These are phyloP conservation scores for Podotricha telesiphe DNA, from an alignment of 2,888 invertebrate genomes.

Conservation along the genomic window DNA sequence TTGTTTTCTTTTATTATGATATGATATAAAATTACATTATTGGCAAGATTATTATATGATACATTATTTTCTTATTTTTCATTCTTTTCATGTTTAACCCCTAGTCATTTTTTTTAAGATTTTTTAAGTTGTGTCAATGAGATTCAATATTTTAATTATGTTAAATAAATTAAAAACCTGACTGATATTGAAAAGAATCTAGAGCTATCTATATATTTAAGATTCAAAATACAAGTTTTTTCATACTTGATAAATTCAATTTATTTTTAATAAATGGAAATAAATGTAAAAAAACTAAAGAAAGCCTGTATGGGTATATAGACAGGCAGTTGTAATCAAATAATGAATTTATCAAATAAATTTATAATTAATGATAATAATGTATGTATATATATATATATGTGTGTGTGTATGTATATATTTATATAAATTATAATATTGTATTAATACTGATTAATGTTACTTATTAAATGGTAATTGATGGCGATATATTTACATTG, in stretches of 20 bases:
- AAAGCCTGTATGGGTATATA: too few relatives aligned
- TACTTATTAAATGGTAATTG: conserved; percentile 72
- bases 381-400: conserved; percentile 15
- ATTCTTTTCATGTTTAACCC: neutral
- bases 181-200: conserved; percentile 27
- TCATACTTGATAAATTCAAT: conserved; percentile 22
- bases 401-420: conserved; percentile 16
- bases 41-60: conserved; percentile 28
- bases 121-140: neutral
- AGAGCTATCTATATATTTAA: conserved; percentile 12
- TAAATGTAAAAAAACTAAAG: neutral
- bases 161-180: conserved; percentile 9
- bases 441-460: conserved; percentile 81
- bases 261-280: neutral
- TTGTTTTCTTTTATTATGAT: neutral
- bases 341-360: conserved; percentile 6
- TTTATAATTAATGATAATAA: conserved; percentile 3
- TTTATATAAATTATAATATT: conserved; percentile 68
- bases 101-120: neutral
- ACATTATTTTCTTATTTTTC: conserved; percentile 1
- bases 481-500: conserved; percentile 76
- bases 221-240: conserved; percentile 4
- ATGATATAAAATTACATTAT: conserved; percentile 17
- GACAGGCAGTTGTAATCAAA: neutral
- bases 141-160: neutral